phyloP scores from a whole-genome alignment of 2,113 vertebrate genomes.

The Catharus bicknelli region DNA sequence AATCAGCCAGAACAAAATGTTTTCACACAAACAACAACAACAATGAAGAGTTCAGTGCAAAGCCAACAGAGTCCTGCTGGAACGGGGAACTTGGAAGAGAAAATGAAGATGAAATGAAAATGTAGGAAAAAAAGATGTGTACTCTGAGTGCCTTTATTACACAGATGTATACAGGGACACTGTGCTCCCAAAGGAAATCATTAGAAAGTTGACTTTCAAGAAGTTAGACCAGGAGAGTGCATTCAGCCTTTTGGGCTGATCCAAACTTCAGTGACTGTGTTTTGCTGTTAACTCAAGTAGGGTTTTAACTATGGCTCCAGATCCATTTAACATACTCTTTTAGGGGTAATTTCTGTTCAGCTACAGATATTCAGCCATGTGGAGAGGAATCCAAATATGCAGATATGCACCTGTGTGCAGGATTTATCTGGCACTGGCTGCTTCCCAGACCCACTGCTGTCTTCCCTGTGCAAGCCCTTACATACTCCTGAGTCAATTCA shows the following conservation, averaged over 20 bases:
- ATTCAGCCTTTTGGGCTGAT: neutral
- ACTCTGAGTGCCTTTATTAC: neutral
- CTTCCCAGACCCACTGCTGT: neutral
- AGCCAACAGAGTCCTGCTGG: neutral
- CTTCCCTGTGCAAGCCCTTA: neutral
- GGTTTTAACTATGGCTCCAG: neutral
- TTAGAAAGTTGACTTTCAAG: neutral
- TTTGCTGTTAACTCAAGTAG: neutral
- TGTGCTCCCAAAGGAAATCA: conserved; percentile 23
- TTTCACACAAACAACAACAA: neutral
- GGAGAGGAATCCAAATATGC: neutral
- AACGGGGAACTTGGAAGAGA: neutral
- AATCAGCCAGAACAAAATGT: conserved; percentile 26
- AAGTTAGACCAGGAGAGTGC: neutral
- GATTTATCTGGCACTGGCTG: neutral
- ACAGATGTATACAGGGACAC: neutral
- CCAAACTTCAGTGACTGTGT: neutral
- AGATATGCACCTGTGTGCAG: neutral
- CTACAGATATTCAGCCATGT: neutral
- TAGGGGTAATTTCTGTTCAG: neutral
- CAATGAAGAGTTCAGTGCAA: neutral
- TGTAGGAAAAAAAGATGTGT: neutral
- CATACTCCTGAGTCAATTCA: neutral
- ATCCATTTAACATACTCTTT: neutral
- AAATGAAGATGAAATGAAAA: conserved; percentile 30